Conservation (phyloP, 2,113 vertebrate species). For the Athene cunicularia region DNA sequence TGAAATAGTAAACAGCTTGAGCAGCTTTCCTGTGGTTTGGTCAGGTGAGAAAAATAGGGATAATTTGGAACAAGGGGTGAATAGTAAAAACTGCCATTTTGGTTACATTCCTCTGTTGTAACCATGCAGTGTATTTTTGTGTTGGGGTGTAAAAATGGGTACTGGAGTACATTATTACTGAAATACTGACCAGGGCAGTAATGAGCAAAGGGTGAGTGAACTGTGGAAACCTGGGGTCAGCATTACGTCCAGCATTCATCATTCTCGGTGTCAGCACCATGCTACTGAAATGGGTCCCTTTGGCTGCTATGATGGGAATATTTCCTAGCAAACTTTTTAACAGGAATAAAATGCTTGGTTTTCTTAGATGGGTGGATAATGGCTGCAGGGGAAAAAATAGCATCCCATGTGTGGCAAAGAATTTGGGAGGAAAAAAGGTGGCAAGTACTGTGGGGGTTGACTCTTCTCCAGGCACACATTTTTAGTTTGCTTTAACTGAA, state of each 20-base stretch:
- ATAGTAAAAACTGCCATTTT: not conserved
- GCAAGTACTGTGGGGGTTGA: not conserved
- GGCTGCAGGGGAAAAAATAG: not conserved
- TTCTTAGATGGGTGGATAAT: not conserved
- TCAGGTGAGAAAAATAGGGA: not conserved
- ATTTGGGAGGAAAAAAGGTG: not conserved
- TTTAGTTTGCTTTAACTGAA: not conserved
- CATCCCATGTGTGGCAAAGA: not conserved
- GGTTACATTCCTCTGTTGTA: not conserved
- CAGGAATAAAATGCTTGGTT: not conserved
- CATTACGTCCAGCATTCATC: fast-evolving
- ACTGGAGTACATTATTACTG: not conserved
- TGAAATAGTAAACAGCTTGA: not conserved
- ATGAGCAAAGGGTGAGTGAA: not conserved
- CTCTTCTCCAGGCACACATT: not conserved
- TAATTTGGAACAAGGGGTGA: not conserved
- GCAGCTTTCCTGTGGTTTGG: not conserved
- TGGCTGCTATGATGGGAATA: fast-evolving
- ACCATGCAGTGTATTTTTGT: not conserved
- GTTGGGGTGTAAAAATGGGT: not conserved
- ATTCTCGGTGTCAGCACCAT: not conserved
- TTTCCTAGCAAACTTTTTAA: not conserved
- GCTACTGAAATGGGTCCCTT: not conserved
- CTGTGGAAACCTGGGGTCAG: not conserved
- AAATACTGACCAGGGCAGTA: not conserved